phyloP scores from a whole-genome alignment of 2,888 invertebrate genomes.

The Stegophylla sp. region DNA sequence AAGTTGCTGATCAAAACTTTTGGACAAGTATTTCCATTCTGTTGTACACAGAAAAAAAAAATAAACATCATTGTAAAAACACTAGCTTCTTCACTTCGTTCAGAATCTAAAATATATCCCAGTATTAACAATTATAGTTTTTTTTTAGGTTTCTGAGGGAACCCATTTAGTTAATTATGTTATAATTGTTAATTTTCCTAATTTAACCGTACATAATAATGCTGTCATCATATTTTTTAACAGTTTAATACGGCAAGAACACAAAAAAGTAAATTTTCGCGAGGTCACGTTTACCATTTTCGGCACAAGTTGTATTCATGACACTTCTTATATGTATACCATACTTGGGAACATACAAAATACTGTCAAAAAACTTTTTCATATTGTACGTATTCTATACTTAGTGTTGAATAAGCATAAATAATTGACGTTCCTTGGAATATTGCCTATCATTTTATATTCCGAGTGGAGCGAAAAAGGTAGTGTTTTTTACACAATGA shows the following conservation, averaged over 20 bases:
- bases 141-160: too few species aligned
- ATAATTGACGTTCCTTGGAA: not conserved
- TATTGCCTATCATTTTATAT: not conserved
- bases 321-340: not conserved
- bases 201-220: not conserved
- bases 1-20: too few species aligned
- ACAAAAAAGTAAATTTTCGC: not conserved
- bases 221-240: not conserved
- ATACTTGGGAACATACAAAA: not conserved
- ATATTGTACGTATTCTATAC: not conserved
- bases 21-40: too few species aligned
- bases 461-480: too few species aligned
- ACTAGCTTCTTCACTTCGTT: too few species aligned
- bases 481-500: too few species aligned
- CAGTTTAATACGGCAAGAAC: not conserved
- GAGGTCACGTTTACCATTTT: conserved; percentile 23
- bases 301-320: not conserved
- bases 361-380: not conserved
- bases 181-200: not conserved
- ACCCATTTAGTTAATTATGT: too few species aligned
- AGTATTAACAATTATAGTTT: too few species aligned
- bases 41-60: too few species aligned
- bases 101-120: too few species aligned
- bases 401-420: not conserved
- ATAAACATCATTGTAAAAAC: too few species aligned